Evolutionary conservation across 2,797 vertebrate species (phyloP).

Genomic region (Urophycis tenuis): DNA sequence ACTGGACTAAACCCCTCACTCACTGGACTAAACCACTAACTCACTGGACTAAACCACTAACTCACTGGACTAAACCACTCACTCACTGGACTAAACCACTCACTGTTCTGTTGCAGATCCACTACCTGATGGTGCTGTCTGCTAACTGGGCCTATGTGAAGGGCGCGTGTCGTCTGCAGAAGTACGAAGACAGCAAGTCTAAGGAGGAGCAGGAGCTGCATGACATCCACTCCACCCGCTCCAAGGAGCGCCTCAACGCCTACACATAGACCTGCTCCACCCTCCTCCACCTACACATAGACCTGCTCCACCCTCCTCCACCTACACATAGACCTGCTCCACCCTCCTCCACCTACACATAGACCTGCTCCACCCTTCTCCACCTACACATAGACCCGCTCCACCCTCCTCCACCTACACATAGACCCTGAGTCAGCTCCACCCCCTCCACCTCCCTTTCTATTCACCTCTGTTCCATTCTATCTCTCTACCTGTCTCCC

Average conservation of each 20-base stretch:
- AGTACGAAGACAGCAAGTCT: conserved; percentile 87
- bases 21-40: too few species aligned
- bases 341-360: too few species aligned
- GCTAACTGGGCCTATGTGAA: conserved; percentile 91
- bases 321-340: not conserved
- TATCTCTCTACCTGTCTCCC: conserved; percentile 36
- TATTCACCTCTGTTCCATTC: conserved; percentile 54
- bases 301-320: not conserved
- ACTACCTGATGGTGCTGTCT: conserved; percentile 86
- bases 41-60: too few species aligned
- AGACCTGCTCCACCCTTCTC: too few species aligned
- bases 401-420: conserved; percentile 72
- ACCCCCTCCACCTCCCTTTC: conserved; percentile 49
- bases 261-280: conserved; percentile 76
- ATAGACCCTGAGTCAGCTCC: conserved; percentile 67
- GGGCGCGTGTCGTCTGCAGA: conserved; percentile 87
- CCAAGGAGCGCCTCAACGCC: conserved; percentile 86
- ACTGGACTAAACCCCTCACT: too few species aligned
- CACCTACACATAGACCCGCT: conserved; percentile 83
- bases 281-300: not conserved
- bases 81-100: too few species aligned
- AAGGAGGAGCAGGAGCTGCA: conserved; percentile 90
- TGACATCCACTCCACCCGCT: conserved; percentile 86
- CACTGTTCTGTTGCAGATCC: conserved; percentile 67
- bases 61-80: not conserved